Evolutionary conservation across 2,113 vertebrate species (phyloP), one percentile per base, ranked within the genome.

Genomic region (Pollachius pollachius): DNA sequence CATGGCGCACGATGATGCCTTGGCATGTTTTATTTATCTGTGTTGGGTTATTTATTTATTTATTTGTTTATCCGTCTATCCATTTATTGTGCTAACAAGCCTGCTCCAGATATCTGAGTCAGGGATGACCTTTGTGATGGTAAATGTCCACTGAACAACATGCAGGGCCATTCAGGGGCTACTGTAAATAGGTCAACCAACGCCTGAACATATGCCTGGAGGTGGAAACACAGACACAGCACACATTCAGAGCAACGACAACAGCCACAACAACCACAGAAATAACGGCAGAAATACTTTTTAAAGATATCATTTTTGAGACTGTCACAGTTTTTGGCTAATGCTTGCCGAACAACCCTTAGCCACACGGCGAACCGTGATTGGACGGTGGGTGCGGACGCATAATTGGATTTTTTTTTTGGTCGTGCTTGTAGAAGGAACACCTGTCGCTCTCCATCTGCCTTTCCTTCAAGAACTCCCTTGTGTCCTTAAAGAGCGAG

Each of bases 391-490:
- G 68, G 69, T 48, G 69, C 64, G 37, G 52, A 62, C 81, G 75
- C 67, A 69, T 67, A 72, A 68, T 23, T 23, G 2, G 2, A 2
- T 0, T 2, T 79, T 76, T 72, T 71, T 73, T 59, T 64, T 58
- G 67, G 57, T 41, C 75, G 30, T 15, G 57, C 25, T 52, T 41
- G 19, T 56, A 70, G 71, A 74, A 77, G 57, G 69, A 85, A 79
- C 82, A 85, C 86, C 82, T 88, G 86, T 86, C 77, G n/a, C 79
- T 56, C 30, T 52, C 68, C 62, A 9, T 71, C 73, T 69, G 63
- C 69, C 60, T 72, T 52, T 75, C 71, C 2, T 16, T 23, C 34
- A 69, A 21, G 54, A 21, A 9, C 67, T 75, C 67, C 73, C 77
- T 75, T 68, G 62, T 77, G 62, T 62, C 74, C 68, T 17, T n/a